phyloP scores from a whole-genome alignment of 2,113 vertebrate species.

The Eptatretus burgeri region DNA sequence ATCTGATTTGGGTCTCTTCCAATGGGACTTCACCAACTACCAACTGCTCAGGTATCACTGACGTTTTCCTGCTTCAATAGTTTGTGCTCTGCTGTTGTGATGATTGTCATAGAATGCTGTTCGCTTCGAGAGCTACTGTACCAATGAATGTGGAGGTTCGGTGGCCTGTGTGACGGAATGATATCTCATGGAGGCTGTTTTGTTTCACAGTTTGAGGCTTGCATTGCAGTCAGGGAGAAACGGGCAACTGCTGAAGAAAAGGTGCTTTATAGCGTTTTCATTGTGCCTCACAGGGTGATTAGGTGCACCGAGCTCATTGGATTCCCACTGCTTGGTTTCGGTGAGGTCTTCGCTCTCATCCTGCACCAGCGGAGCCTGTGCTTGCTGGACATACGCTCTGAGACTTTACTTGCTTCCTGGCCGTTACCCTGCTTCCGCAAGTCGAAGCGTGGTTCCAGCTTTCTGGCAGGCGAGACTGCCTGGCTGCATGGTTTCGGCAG shows the following conservation, averaged over 20 bases:
- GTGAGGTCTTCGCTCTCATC: conserved; percentile 69
- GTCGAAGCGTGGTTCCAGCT: conserved; percentile 86
- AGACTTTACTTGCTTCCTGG: conserved; percentile 64
- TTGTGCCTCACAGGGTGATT: conserved; percentile 41
- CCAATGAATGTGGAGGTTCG: background rate
- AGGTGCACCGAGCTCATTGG: conserved; percentile 52
- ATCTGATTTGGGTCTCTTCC: conserved; percentile 73
- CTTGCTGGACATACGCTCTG: conserved; percentile 87
- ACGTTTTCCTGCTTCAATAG: background rate
- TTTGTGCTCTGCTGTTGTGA: no score
- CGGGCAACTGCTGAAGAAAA: background rate
- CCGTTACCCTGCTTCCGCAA: conserved; percentile 82
- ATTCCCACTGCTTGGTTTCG: conserved; percentile 65
- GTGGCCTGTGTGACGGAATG: background rate
- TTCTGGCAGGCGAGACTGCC: conserved; percentile 58
- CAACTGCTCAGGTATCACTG: conserved; percentile 55
- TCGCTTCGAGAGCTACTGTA: no score
- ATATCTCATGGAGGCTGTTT: background rate
- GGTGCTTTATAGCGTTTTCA: conserved; percentile 8
- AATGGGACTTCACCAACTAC: conserved; percentile 95
- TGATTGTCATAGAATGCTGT: no score
- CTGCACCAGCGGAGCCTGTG: conserved; percentile 84
- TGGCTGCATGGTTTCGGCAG: conserved; percentile 83
- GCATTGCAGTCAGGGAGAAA: background rate
- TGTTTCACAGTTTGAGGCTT: background rate